A percentile compares a stretch with the other conserved stretches of the same genome.
phyloP scores from a whole-genome alignment of 2,888 invertebrate species.

The Synergus itoensis region DNA sequence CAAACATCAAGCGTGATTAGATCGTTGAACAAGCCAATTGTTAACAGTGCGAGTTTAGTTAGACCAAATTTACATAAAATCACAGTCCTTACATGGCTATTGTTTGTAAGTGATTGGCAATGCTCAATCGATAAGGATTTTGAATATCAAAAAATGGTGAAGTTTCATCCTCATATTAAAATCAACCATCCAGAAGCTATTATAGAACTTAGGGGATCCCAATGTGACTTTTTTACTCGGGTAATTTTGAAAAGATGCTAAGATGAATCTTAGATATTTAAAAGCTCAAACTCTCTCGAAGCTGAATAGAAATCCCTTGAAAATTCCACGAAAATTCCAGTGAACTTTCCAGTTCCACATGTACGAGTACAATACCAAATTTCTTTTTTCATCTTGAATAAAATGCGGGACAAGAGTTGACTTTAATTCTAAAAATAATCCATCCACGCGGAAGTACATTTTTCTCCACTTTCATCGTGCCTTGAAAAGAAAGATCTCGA shows the following conservation, averaged over 20 bases:
- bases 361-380: neutral
- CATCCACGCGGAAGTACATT: constrained; percentile 17
- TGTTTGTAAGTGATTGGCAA: constrained; percentile 12
- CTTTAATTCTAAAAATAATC: constrained; percentile 38
- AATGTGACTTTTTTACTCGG: too few relatives aligned
- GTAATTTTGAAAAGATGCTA: too few relatives aligned
- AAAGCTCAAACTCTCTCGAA: too few relatives aligned
- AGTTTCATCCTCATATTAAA: neutral
- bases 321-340: neutral
- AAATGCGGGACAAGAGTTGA: constrained; percentile 38
- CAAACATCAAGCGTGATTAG: constrained; percentile 41
- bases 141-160: neutral
- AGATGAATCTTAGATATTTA: too few relatives aligned
- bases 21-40: constrained; percentile 39
- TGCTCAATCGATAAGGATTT: neutral
- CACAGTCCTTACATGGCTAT: constrained; percentile 28
- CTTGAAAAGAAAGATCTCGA: constrained; percentile 22
- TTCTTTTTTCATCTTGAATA: neutral
- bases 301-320: neutral
- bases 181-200: neutral
- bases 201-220: too few relatives aligned
- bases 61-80: constrained; percentile 40
- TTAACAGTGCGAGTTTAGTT: constrained; percentile 36
- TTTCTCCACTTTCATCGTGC: constrained; percentile 18
- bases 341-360: neutral